These are phyloP conservation scores for Dasysyrphus tricinctus DNA, from an alignment of 2,888 invertebrate species.

Conservation along the genomic window DNA sequence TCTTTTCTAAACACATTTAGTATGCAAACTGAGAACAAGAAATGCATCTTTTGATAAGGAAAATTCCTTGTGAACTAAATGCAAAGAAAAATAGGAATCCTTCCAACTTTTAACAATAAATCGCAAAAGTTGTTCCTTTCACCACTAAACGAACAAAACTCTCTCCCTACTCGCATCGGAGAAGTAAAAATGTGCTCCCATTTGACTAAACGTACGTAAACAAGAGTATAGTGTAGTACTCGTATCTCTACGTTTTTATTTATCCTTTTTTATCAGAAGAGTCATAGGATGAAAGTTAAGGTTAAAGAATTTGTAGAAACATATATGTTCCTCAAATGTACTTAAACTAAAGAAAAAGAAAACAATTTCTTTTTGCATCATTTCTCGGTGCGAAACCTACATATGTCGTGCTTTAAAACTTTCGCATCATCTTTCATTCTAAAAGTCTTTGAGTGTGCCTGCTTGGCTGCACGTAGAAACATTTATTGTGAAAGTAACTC, in stretches of 20 bases:
- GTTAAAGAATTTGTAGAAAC: conserved; percentile 46
- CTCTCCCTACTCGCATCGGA: background rate
- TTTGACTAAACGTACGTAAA: conserved; percentile 53
- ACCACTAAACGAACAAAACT: conserved; percentile 57
- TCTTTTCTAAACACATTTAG: conserved; percentile 50
- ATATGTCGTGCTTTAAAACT: conserved; percentile 28
- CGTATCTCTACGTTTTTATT: conserved; percentile 4
- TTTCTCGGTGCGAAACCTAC: conserved; percentile 17
- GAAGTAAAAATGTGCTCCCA: conserved; percentile 28
- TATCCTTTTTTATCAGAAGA: background rate
- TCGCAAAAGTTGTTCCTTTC: conserved; percentile 67
- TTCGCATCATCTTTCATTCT: conserved; percentile 9
- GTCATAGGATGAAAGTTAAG: conserved; percentile 24
- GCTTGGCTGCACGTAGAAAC: conserved; percentile 35
- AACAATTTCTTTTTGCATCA: conserved; percentile 1
- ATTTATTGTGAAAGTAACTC: conserved; percentile 37
- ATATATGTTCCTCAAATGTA: background rate
- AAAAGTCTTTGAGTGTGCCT: background rate
- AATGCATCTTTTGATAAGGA: conserved; percentile 64
- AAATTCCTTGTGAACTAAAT: conserved; percentile 29
- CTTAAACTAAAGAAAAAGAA: conserved; percentile 7
- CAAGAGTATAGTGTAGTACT: conserved; percentile 7
- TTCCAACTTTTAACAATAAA: conserved; percentile 69
- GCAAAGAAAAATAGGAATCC: conserved; percentile 44
- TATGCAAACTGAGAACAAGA: conserved; percentile 63